A percentile compares a stretch with the other conserved stretches of the same genome.
Conservation (phyloP, 2,797 vertebrate species). For the Sciurus carolinensis region DNA sequence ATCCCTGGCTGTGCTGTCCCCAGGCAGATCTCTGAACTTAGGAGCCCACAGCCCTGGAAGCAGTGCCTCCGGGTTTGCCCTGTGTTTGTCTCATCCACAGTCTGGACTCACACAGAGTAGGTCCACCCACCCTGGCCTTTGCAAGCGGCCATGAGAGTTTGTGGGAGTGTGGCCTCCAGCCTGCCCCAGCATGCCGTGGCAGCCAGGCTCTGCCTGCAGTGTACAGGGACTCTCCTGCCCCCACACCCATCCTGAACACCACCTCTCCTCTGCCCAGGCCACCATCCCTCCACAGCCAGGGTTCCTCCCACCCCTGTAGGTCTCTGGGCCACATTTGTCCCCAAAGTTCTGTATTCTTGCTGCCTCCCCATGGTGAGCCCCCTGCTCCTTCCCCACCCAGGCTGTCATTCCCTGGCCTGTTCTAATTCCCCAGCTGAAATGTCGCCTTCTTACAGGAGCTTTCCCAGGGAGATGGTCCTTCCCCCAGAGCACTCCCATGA, state of each 20-base stretch:
- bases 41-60: neutral
- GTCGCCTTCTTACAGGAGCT: neutral
- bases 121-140: neutral
- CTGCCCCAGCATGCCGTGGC: fast-evolving
- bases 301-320: no score
- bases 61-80: neutral
- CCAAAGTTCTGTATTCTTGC: neutral
- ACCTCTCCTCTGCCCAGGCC: neutral
- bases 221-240: neutral
- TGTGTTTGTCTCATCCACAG: neutral
- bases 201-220: conserved; percentile 59
- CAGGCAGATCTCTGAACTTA: neutral
- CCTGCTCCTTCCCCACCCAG: neutral
- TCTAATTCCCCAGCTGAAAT: neutral
- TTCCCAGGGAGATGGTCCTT: neutral
- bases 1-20: neutral
- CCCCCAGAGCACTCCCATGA: neutral
- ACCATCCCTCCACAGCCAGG: neutral
- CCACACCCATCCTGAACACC: neutral
- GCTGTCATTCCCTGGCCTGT: neutral
- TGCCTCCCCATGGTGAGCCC: neutral
- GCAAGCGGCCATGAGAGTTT: neutral
- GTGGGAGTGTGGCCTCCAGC: no score
- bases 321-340: neutral
- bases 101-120: neutral